These are phyloP conservation scores for Australoheros scitulus DNA, from an alignment of 2,113 vertebrate species.

Conservation along the genomic window DNA sequence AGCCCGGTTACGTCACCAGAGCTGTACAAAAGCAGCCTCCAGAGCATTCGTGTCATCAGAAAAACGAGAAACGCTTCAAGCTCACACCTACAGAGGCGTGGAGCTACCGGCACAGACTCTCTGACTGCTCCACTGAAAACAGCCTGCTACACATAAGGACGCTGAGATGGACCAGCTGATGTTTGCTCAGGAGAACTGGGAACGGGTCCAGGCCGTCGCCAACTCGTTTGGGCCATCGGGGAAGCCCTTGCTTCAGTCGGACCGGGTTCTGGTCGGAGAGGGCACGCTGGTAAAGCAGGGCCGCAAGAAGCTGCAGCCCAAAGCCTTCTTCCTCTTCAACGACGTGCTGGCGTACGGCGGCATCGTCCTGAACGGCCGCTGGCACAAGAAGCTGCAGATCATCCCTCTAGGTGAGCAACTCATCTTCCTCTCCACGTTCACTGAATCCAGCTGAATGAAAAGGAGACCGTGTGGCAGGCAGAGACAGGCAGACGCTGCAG, in stretches of 20 bases:
- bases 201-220: slow-evolving; percentile 79
- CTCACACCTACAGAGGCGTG: background rate
- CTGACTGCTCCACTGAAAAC: background rate
- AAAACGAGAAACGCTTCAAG: background rate
- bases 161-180: slow-evolving; percentile 79
- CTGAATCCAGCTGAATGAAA: background rate
- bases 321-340: slow-evolving; percentile 92
- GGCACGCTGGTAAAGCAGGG: slow-evolving; percentile 89
- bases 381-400: slow-evolving; percentile 86
- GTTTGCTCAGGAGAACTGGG: slow-evolving; percentile 66
- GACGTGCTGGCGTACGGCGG: slow-evolving; percentile 92
- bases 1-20: background rate
- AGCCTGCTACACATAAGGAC: background rate
- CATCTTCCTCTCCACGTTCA: background rate
- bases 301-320: slow-evolving; percentile 84
- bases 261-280: slow-evolving; percentile 89
- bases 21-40: background rate
- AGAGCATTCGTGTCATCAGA: background rate
- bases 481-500: background rate
- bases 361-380: slow-evolving; percentile 84
- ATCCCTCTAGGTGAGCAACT: slow-evolving; percentile 80
- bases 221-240: slow-evolving; percentile 83
- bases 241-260: slow-evolving; percentile 78
- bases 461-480: background rate
- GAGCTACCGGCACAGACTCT: background rate